Percentiles rank a stretch among this genome's conserved stretches.
phyloP scores from a whole-genome alignment of 1,140 invertebrate genomes.

The Tribolium castaneum region DNA sequence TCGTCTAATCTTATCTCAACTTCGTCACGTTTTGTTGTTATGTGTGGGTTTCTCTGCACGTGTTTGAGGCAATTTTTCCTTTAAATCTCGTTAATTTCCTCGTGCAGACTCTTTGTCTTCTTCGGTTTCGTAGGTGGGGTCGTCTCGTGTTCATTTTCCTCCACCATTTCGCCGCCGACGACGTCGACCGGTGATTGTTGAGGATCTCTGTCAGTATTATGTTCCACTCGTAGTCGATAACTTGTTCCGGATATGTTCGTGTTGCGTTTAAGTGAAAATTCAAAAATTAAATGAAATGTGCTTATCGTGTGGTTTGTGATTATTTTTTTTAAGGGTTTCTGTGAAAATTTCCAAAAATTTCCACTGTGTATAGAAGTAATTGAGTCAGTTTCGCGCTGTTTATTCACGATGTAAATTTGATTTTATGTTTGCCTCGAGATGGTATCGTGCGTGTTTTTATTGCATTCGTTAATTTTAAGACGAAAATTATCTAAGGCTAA shows the following conservation, averaged over 20 bases:
- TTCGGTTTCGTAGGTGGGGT: background rate
- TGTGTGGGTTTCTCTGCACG: background rate
- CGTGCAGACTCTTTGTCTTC: background rate
- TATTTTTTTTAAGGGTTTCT: background rate
- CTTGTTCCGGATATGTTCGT: background rate
- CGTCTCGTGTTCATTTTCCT: background rate
- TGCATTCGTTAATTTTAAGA: background rate
- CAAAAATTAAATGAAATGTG: background rate
- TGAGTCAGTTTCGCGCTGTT: background rate
- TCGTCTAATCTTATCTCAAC: background rate
- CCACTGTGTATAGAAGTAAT: background rate
- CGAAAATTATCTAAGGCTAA: background rate
- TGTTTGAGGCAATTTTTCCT: background rate
- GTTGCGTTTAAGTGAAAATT: background rate
- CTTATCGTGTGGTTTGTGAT: background rate
- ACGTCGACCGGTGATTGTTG: background rate
- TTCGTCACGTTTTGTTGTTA: background rate
- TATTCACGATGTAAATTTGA: no score
- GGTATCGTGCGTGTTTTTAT: no score
- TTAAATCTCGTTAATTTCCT: background rate
- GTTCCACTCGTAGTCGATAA: background rate
- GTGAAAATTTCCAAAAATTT: no score
- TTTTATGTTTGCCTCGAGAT: no score
- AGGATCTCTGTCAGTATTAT: background rate
- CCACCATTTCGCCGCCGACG: background rate